These are phyloP conservation scores for Larimichthys crocea DNA, from an alignment of 2,113 vertebrate species.

Conservation along the genomic window DNA sequence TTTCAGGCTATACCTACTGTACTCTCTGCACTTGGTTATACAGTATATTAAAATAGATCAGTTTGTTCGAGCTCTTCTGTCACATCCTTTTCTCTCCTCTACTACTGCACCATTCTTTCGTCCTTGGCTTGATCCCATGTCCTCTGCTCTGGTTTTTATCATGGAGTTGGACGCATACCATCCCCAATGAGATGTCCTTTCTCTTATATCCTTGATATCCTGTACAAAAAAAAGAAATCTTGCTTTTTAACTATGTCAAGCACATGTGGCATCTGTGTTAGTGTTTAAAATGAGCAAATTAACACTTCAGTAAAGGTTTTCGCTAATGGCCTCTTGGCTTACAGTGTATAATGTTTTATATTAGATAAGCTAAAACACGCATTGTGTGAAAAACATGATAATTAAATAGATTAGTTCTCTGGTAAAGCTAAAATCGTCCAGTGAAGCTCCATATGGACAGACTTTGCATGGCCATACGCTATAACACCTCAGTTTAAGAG, in stretches of 20 bases:
- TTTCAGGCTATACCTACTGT: neutral
- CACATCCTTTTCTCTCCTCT: neutral
- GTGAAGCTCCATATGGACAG: neutral
- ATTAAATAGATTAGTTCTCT: neutral
- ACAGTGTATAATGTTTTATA: too few species aligned
- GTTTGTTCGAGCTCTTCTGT: conserved; percentile 2
- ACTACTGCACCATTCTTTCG: conserved; percentile 8
- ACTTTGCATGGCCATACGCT: neutral
- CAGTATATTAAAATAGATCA: conserved; percentile 3
- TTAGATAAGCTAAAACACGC: too few species aligned
- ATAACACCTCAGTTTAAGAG: conserved; percentile 16
- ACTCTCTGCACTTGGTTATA: neutral
- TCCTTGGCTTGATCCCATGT: conserved; percentile 52
- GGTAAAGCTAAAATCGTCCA: neutral
- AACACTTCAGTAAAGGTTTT: neutral
- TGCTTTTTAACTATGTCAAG: neutral
- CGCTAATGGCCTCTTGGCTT: too few species aligned
- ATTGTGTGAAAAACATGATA: neutral
- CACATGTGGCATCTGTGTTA: neutral
- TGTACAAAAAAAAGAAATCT: neutral
- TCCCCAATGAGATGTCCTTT: conserved; percentile 12
- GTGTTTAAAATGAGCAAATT: neutral
- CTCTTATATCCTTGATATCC: neutral
- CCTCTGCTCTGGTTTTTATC: conserved; percentile 39
- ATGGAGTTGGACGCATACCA: conserved; percentile 30